Evolutionary conservation across 2,888 invertebrate species (phyloP), one percentile per base, ranked within the genome.

Genomic region (Perithous albicinctus): DNA sequence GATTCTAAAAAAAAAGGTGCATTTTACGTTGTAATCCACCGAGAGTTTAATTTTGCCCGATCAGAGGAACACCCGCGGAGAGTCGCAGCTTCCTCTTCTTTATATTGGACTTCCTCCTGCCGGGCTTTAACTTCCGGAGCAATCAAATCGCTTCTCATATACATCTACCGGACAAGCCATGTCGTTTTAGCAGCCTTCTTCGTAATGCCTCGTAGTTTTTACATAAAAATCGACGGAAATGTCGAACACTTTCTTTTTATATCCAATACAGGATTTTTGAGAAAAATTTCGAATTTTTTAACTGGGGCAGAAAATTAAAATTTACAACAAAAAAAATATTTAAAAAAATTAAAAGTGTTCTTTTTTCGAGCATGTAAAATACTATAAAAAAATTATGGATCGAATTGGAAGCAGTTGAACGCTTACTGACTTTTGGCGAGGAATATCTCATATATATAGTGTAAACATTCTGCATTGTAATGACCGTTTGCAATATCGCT

Each of bases 71-170:
- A 64, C 78, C 72, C 38, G 41, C 43, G 12, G 46, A 8, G 54
- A n/a, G 63, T 54, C 35, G 23, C 12, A 51, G 41, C 18, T 41
- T 61, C 43, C 26, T 23, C n/a, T 67, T n/a, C 41, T 20, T 59
- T 79, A 73, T 54, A 63, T 69, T 63, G 59, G 23, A 54, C 41
- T 15, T 41, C 74, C 67, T 12, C 74, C 67, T 12, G 59, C 43
- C 20, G 41, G 32, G 67, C 51, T 69, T 41, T 18, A 32, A 41
- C 38, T 63, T 23, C 38, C 18, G 18, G n/a, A 35, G 43, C 46
- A 56, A 73, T 64, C 41, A 48, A 59, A 66, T 78, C 59, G 29
- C 48, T 73, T 72, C 48, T 35, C 48, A 59, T 51, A 35, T 43
- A 41, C n/a, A 41, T 8, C 18, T 23, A n/a, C 54, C 51, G 18